Percentiles rank a stretch among this genome's conserved stretches.
Conservation (phyloP, 2,888 invertebrate genomes). For the Calliopum simillimum region DNA sequence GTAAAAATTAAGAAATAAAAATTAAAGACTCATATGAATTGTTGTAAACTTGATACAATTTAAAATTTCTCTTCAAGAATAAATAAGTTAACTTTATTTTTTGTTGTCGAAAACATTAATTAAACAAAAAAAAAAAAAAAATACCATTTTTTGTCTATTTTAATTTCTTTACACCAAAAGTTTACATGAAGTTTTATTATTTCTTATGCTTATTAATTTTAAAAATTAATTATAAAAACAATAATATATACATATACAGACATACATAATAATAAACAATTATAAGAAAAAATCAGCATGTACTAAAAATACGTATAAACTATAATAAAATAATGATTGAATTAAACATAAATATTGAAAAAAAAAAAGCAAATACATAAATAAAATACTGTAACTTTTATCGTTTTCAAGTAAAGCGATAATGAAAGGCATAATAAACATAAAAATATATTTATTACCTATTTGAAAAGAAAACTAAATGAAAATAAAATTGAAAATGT, state of each 20-base stretch:
- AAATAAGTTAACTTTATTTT: too few relatives aligned
- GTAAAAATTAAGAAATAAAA: too few relatives aligned
- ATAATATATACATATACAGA: slow-evolving; percentile 38
- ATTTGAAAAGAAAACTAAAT: slow-evolving; percentile 42
- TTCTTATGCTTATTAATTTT: slow-evolving; percentile 17
- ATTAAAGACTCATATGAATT: too few relatives aligned
- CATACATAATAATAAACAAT: slow-evolving; percentile 14
- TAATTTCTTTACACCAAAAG: slow-evolving; percentile 39
- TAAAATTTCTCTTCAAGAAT: too few relatives aligned
- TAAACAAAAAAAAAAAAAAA: slow-evolving; percentile 37
- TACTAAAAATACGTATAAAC: slow-evolving; percentile 38
- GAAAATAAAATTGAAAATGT: slow-evolving; percentile 30
- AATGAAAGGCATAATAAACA: slow-evolving; percentile 29
- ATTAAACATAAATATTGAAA: slow-evolving; percentile 29
- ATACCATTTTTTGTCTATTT: too few relatives aligned
- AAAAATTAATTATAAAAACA: slow-evolving; percentile 29
- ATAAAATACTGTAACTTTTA: slow-evolving; percentile 4
- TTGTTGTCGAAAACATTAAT: slow-evolving; percentile 35
- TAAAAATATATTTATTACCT: slow-evolving; percentile 35
- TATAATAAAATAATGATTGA: slow-evolving; percentile 26
- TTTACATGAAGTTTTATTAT: slow-evolving; percentile 10
- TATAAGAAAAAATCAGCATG: slow-evolving; percentile 32
- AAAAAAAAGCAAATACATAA: slow-evolving; percentile 11
- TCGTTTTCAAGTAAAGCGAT: slow-evolving; percentile 15
- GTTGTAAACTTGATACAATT: too few relatives aligned